Percentiles rank a stretch among this genome's conserved stretches.
Conservation (phyloP, 2,888 invertebrate species). For the Pyrgus malvae region DNA sequence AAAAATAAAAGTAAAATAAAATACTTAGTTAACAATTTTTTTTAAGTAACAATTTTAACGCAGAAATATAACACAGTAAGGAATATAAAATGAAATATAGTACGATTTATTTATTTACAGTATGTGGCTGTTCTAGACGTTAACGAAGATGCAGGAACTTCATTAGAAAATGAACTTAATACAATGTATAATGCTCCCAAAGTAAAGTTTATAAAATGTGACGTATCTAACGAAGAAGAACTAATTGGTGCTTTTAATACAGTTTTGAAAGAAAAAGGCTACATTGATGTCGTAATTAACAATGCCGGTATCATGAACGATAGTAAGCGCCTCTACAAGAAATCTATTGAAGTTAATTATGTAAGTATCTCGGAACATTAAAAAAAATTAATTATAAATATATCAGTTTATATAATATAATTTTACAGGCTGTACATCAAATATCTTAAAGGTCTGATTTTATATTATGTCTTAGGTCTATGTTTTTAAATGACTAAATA, state of each 20-base stretch:
- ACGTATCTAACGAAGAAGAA: slow-evolving; percentile 50
- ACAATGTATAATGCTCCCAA: slow-evolving; percentile 44
- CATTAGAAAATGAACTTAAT: slow-evolving; percentile 44
- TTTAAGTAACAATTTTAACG: too few relatives aligned
- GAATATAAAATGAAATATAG: too few relatives aligned
- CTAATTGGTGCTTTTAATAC: slow-evolving; percentile 43
- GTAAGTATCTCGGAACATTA: slow-evolving; percentile 40
- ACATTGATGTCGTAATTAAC: slow-evolving; percentile 49
- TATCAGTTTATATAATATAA: too few relatives aligned
- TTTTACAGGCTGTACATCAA: too few relatives aligned
- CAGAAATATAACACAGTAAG: too few relatives aligned
- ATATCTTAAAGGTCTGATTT: too few relatives aligned
- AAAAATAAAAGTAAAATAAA: too few relatives aligned
- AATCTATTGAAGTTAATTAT: slow-evolving; percentile 50
- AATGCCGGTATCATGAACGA: slow-evolving; percentile 54
- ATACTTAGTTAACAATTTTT: too few relatives aligned
- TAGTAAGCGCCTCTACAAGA: slow-evolving; percentile 41
- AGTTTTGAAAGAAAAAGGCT: slow-evolving; percentile 40
- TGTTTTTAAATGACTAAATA: too few relatives aligned
- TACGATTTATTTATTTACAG: not conserved
- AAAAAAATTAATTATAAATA: too few relatives aligned
- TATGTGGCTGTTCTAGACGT: slow-evolving; percentile 4
- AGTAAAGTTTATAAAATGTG: slow-evolving; percentile 50
- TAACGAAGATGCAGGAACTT: slow-evolving; percentile 34
- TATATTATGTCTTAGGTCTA: too few relatives aligned